Percentiles rank a stretch among this genome's conserved stretches.
Evolutionary conservation across 2,888 invertebrate genomes (phyloP).

Genomic region (Sialis fuliginosa): DNA sequence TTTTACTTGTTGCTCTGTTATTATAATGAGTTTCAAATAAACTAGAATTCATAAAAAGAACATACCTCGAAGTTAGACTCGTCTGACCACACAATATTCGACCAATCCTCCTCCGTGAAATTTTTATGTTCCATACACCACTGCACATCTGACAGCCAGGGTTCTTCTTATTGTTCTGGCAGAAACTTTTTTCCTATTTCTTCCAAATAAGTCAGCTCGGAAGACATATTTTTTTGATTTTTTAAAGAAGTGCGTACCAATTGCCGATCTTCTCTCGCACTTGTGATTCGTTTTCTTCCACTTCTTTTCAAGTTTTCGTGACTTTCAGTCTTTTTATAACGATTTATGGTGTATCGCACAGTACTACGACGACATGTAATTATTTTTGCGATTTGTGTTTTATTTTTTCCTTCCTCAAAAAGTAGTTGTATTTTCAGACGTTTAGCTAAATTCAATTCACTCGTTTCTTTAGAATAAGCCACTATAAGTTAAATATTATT

Average conservation of each 20-base stretch:
- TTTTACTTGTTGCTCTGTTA: not conserved
- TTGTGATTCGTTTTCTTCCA: not conserved
- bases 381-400: not conserved
- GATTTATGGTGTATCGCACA: not conserved
- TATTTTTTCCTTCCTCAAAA: not conserved
- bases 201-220: too few relatives aligned
- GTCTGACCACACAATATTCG: not conserved
- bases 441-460: not conserved
- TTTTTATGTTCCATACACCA: not conserved
- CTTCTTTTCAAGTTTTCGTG: not conserved
- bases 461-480: too few relatives aligned
- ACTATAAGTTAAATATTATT: too few relatives aligned
- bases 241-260: not conserved
- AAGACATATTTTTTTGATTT: not conserved
- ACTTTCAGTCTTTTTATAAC: not conserved
- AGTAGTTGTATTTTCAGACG: not conserved
- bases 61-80: not conserved
- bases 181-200: too few relatives aligned
- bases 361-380: not conserved
- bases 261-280: not conserved
- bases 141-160: not conserved
- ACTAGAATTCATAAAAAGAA: not conserved
- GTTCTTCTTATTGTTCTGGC: too few relatives aligned
- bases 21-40: not conserved
- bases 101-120: not conserved